Percentiles rank a stretch among this genome's conserved stretches.
phyloP scores from a whole-genome alignment of 2,888 invertebrate species.

The Drosophila pseudotakahashii region DNA sequence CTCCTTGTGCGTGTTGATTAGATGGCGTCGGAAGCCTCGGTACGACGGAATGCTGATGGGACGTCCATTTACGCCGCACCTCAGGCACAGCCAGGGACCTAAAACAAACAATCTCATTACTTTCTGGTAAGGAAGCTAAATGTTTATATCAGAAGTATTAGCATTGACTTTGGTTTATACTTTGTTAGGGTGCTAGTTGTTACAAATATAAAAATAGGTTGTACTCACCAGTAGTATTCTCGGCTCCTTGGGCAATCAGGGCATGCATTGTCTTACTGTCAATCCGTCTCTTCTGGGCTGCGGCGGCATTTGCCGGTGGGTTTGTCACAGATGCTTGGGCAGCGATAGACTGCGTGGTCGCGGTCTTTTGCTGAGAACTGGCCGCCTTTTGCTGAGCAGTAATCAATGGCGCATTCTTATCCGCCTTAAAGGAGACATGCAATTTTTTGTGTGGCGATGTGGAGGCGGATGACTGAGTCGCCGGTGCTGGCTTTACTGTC shows the following conservation, averaged over 20 bases:
- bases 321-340: conserved; percentile 21
- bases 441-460: conserved; percentile 66
- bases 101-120: neutral
- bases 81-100: conserved; percentile 92
- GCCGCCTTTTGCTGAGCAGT: conserved; percentile 44
- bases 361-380: conserved; percentile 42
- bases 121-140: neutral
- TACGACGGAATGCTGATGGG: conserved; percentile 91
- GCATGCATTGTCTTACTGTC: conserved; percentile 87
- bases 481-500: conserved; percentile 34
- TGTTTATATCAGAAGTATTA: too few species aligned
- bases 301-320: conserved; percentile 8
- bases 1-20: conserved; percentile 92
- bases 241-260: conserved; percentile 87
- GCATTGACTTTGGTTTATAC: too few species aligned
- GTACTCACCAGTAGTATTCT: conserved; percentile 86
- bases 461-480: conserved; percentile 10
- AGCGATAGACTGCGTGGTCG: conserved; percentile 24
- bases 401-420: conserved; percentile 54
- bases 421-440: conserved; percentile 66
- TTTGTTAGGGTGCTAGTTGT: too few species aligned
- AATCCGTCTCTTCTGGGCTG: conserved; percentile 85
- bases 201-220: neutral
- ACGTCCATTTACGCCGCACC: conserved; percentile 89
- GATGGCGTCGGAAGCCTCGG: conserved; percentile 91